Evolutionary conservation across 2,113 vertebrate genomes (phyloP), one percentile per base, ranked within the genome.

Genomic region (Chionis minor): DNA sequence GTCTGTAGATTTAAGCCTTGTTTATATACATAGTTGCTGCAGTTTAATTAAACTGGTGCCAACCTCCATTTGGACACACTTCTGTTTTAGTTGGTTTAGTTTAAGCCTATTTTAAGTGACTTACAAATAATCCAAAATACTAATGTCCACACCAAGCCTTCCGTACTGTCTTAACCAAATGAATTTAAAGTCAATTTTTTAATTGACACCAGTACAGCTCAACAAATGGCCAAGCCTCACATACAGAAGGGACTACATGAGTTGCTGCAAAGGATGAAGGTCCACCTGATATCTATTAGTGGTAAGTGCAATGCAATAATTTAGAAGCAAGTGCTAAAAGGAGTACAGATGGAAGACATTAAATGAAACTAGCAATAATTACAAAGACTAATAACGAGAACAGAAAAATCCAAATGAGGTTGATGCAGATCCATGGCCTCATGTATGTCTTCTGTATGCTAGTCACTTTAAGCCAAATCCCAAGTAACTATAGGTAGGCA

Each of bases 11-110:
- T 94, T 95, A 96, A 94, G 70, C 86, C 94, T 89, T 97, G 94
- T 95, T 96, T 97, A 95, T 94, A 91, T 71, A 96, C 88, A 94
- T 81, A 85, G 69, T 77, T 91, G 49, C 62, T 87, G 88, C 73
- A 94, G 81, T 95, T 97, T 96, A 97, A 94, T 96, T 96, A 97
- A 96, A 95, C 73, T 96, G 65, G 45, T 96, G 92, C 91, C 91
- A 97, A 4, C 83, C 78, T 95, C 84, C 86, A 95, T 96, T 94
- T 96, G 91, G 94, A 96, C 84, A 91, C 69, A 62, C 74, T 96
- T 95, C 95, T 97, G 86, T 80, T 97, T 96, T 82, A 92, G 91
- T 51, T 92, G 91, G 66, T 95, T 94, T 87, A 81, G 70, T 79
- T 95, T 94, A 88, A 92, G 49, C 27, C 66, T 93, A 69, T 95